phyloP scores from a whole-genome alignment of 2,797 vertebrate species.

The Sitta carolinensis region DNA sequence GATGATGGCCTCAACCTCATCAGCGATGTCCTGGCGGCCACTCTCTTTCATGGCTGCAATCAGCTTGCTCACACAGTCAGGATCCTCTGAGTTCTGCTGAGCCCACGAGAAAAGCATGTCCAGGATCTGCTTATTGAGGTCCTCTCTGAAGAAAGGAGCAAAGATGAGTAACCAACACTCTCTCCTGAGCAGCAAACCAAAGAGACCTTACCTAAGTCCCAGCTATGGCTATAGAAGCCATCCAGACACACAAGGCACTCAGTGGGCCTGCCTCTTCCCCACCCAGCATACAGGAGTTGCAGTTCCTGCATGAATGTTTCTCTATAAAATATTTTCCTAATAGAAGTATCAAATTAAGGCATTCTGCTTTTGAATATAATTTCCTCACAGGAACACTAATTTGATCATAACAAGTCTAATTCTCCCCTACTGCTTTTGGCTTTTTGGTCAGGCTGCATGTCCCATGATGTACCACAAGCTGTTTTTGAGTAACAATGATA shows the following conservation, averaged over 20 bases:
- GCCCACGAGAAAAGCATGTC: constrained; percentile 96
- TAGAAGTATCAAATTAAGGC: background rate
- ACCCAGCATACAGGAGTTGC: background rate
- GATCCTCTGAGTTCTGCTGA: constrained; percentile 76
- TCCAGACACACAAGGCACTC: background rate
- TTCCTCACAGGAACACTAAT: background rate
- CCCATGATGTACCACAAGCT: background rate
- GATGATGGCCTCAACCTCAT: constrained; percentile 88
- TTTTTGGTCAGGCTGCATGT: background rate
- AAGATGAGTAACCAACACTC: background rate
- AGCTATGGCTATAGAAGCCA: background rate
- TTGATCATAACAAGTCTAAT: background rate
- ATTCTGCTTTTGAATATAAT: background rate
- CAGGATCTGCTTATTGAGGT: constrained; percentile 85
- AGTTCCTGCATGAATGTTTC: background rate
- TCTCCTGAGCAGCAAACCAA: background rate
- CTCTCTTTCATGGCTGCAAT: constrained; percentile 86
- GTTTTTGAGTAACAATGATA: background rate
- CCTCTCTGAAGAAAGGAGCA: constrained; percentile 74
- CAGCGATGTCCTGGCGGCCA: constrained; percentile 86
- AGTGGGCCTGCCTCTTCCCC: background rate
- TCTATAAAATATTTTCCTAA: background rate
- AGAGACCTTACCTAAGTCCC: background rate
- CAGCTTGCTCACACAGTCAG: constrained; percentile 79
- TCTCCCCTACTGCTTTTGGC: background rate